These are phyloP conservation scores for Scelioninae gen. 1 DNA, from an alignment of 2,888 invertebrate species.

Conservation along the genomic window DNA sequence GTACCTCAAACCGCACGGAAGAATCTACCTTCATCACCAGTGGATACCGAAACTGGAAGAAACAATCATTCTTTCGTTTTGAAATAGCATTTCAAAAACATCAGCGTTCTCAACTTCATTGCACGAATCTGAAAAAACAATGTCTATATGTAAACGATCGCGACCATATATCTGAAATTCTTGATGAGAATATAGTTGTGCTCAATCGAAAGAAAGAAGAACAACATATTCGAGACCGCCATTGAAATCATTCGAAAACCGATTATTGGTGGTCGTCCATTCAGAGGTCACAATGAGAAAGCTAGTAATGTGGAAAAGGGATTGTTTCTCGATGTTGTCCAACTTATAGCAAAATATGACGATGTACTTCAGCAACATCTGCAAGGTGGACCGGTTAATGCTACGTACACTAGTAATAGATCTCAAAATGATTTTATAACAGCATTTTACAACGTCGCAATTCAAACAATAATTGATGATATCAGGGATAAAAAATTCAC, in stretches of 20 bases:
- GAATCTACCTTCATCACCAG: no score
- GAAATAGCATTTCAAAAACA: no score
- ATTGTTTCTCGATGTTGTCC: conserved; percentile 10
- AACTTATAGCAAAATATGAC: conserved; percentile 14
- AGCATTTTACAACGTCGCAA: conserved; percentile 13
- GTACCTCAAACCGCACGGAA: no score
- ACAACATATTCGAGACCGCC: neutral
- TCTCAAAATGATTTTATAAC: conserved; percentile 28
- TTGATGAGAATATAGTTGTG: neutral
- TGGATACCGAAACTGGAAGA: no score
- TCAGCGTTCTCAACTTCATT: no score
- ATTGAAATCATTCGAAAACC: conserved; percentile 2
- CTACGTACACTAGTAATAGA: conserved; percentile 10
- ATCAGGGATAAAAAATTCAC: conserved; percentile 8
- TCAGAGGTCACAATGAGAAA: conserved; percentile 17
- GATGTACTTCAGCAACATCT: conserved; percentile 6
- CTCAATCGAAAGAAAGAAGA: neutral
- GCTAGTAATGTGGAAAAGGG: conserved; percentile 3
- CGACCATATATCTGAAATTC: neutral
- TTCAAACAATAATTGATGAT: conserved; percentile 8
- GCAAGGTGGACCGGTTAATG: conserved; percentile 6
- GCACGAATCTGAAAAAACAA: no score
- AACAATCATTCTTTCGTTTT: no score
- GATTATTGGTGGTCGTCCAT: conserved; percentile 13
- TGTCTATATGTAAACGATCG: no score